Evolutionary conservation across 2,797 vertebrate species (phyloP), one percentile per base, ranked within the genome.

Genomic region (Trachops cirrhosus): DNA sequence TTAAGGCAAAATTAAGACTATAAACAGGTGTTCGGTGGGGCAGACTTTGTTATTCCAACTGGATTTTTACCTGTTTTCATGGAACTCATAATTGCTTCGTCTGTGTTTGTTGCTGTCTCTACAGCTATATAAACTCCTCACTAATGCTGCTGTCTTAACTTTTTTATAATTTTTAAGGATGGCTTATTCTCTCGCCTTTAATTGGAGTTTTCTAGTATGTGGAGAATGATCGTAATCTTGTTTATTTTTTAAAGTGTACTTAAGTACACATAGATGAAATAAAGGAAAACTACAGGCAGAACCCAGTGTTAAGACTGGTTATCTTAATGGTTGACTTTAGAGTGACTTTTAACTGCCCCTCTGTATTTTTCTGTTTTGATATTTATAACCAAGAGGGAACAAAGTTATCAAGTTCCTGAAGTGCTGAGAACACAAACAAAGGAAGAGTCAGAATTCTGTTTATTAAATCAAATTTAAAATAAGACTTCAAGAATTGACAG

Each of bases 1-100:
- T 98, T 98, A 98, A 97, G 97, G 88, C 93, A 98, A 98, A 98
- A 98, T 98, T 98, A 98, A 98, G 97, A 98, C 97, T 75, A 57
- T 92, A 97, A 98, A 96, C 98, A 98, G 98, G 98, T 98, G 98
- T 98, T 98, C 97, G 32, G 46, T 21, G 77, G 90, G 96, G 68
- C 62, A 97, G 96, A 75, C 96, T 92, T 98, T 93, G 88, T 98
- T 97, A 95, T 97, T 97, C 93, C 97, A 97, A 96, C 92, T 97
- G 94, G 90, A 93, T 93, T 97, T 97, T 98, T 95, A 98, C 83
- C 98, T 98, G 41, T 92, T 97, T 94, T 94, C 57, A 52, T 97
- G 83, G 97, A 97, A 97, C 90, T 97, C 86, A 24, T 97, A 88
- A 79, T 97, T 96, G 91, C 96, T 94, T 97, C 74, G 79, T 26